Evolutionary conservation across 2,797 vertebrate species (phyloP).

Genomic region (Echiichthys vipera): DNA sequence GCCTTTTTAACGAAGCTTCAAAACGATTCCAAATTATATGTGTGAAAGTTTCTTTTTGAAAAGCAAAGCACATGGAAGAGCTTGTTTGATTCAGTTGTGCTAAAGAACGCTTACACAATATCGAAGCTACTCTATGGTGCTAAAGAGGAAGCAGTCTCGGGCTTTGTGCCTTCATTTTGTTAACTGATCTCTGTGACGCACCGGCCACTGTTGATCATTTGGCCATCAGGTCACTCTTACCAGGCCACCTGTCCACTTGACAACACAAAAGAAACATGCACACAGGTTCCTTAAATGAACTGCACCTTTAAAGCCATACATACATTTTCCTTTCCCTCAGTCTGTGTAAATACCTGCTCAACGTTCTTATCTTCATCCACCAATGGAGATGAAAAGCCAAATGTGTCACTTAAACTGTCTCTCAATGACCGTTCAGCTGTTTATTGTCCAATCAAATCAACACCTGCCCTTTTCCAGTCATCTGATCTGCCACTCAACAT

Average conservation of each 20-base stretch:
- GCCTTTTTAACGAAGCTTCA: constrained; percentile 79
- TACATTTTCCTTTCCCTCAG: constrained; percentile 17
- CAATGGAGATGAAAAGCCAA: constrained; percentile 36
- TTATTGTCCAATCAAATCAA: constrained; percentile 46
- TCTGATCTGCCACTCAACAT: constrained; percentile 38
- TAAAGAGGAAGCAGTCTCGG: constrained; percentile 62
- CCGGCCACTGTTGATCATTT: constrained; percentile 46
- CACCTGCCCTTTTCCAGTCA: constrained; percentile 30
- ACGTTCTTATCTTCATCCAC: constrained; percentile 26
- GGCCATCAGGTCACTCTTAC: constrained; percentile 21
- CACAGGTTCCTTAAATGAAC: constrained; percentile 25
- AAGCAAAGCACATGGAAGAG: constrained; percentile 61
- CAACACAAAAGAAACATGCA: constrained; percentile 28
- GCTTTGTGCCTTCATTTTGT: constrained; percentile 58
- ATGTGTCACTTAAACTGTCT: constrained; percentile 27
- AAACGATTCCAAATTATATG: constrained; percentile 64
- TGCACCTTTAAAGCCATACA: constrained; percentile 42
- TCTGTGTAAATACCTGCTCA: constrained; percentile 5
- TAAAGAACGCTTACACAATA: constrained; percentile 37
- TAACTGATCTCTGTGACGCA: constrained; percentile 38
- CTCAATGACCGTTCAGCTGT: constrained; percentile 23
- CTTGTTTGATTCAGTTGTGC: constrained; percentile 35
- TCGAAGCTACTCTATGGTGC: constrained; percentile 69
- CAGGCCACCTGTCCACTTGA: constrained; percentile 33
- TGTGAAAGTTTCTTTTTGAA: constrained; percentile 20